Conservation (phyloP, 2,113 vertebrate genomes). For the Pelmatolapia mariae region DNA sequence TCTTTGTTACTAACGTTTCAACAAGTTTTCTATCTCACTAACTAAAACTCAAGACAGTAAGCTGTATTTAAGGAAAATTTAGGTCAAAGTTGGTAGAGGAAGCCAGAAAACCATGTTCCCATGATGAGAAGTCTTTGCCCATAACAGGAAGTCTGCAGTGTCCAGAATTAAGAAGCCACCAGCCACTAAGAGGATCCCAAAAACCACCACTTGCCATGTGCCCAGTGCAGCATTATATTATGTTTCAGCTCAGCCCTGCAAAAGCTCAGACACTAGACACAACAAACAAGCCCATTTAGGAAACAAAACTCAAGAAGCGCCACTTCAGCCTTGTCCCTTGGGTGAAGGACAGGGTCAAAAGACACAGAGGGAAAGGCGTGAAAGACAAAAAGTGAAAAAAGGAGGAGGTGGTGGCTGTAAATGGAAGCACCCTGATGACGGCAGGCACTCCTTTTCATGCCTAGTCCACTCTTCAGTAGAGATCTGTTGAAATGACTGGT, state of each 20-base stretch:
- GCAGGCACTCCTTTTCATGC: conserved; percentile 23
- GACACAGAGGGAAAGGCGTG: not conserved
- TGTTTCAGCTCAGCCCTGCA: conserved; percentile 42
- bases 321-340: conserved; percentile 53
- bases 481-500: conserved; percentile 23
- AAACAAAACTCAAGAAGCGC: conserved; percentile 45
- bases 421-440: conserved; percentile 58
- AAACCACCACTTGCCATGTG: conserved; percentile 34
- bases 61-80: not conserved
- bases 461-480: not conserved
- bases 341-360: conserved; percentile 18
- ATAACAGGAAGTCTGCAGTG: not conserved
- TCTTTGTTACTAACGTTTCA: not conserved
- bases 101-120: not conserved
- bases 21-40: not conserved
- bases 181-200: conserved; percentile 35
- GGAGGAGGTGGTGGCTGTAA: conserved; percentile 25
- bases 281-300: conserved; percentile 50
- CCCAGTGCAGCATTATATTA: conserved; percentile 37
- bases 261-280: conserved; percentile 56
- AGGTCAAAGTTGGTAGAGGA: not conserved
- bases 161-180: conserved; percentile 28
- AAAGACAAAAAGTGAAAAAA: not conserved
- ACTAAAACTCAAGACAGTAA: not conserved
- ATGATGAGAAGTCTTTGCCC: not conserved